These are phyloP conservation scores for Semibalanus balanoides DNA, from an alignment of 1,140 invertebrate genomes.

Conservation along the genomic window DNA sequence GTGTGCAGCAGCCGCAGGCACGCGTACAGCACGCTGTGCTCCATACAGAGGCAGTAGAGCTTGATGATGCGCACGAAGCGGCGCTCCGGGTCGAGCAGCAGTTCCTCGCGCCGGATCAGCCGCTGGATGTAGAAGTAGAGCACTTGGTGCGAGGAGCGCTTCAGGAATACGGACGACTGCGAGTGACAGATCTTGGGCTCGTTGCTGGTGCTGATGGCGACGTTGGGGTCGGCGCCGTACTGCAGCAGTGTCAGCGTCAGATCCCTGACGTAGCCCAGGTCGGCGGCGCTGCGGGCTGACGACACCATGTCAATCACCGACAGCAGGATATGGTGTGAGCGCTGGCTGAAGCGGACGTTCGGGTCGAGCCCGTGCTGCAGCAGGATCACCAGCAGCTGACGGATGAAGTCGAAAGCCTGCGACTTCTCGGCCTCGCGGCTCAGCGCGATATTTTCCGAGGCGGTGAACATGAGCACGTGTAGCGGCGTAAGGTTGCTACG, in stretches of 20 bases:
- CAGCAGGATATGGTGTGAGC: slow-evolving; percentile 49
- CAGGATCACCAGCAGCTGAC: slow-evolving; percentile 46
- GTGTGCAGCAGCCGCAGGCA: slow-evolving; percentile 38
- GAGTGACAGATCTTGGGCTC: slow-evolving; percentile 33
- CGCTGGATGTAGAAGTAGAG: slow-evolving; percentile 50
- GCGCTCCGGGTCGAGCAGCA: slow-evolving; percentile 41
- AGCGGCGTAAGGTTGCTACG: slow-evolving; percentile 50
- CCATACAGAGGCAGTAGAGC: slow-evolving; percentile 51
- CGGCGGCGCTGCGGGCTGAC: slow-evolving; percentile 44
- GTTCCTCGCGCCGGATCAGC: slow-evolving; percentile 48
- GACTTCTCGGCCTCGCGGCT: slow-evolving; percentile 42
- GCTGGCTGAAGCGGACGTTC: slow-evolving; percentile 30
- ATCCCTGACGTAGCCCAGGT: slow-evolving; percentile 52
- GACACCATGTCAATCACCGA: slow-evolving; percentile 50
- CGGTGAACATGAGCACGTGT: slow-evolving; percentile 55
- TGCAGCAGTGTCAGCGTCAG: slow-evolving; percentile 48
- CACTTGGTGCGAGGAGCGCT: slow-evolving; percentile 43
- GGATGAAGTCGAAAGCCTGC: slow-evolving; percentile 32
- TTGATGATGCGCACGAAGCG: slow-evolving; percentile 46
- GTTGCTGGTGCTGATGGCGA: slow-evolving; percentile 19
- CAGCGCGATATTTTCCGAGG: slow-evolving; percentile 54
- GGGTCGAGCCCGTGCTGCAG: slow-evolving; percentile 51
- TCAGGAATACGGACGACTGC: slow-evolving; percentile 41
- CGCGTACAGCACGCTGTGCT: slow-evolving; percentile 34
- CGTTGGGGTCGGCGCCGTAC: slow-evolving; percentile 31